Evolutionary conservation across 2,888 invertebrate genomes (phyloP), one percentile per base, ranked within the genome.

Genomic region (Erynnis tages): DNA sequence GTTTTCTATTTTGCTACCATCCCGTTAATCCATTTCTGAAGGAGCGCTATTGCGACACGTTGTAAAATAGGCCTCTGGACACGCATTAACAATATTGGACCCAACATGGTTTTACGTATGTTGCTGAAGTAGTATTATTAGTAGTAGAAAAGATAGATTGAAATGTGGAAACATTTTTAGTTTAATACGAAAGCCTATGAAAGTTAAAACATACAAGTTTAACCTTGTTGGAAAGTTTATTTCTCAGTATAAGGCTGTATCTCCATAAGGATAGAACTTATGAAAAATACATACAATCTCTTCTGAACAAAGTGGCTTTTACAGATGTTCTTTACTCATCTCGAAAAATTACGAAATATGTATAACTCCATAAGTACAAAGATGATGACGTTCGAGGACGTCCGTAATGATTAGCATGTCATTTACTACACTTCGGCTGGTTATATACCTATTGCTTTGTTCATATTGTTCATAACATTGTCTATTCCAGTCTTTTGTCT

Each of bases 281-380:
- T n/a, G n/a, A n/a, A n/a, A n/a, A n/a, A n/a, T n/a, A n/a, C n/a
- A n/a, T n/a, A n/a, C n/a, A n/a, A n/a, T n/a, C n/a, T 34, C n/a
- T 34, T n/a, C 17, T n/a, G 21, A 4, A 21, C 5, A 21, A 21
- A 3, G 5, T 21, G 21, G 3, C 5, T 21, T 21, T 21, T 21
- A 4, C 5, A 3, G 21, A 21, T 4, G 5, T 21, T 5, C 13
- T 7, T 13, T 32, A 10, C 1, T 6, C 17, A 5, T 7, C 14
- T 17, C 34, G 13, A 17, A 46, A 25, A 40, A 48, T 48, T 48
- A 48, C 48, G 40, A 40, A 48, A 48, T 48, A n/a, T n/a, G n/a
- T n/a, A n/a, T 14, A 21, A 16, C 37, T 11, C 37, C n/a, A n/a
- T n/a, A n/a, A 21, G 16, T 23, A 37, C 37, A 40, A 48, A n/a